phyloP scores from a whole-genome alignment of 2,888 invertebrate species.

The Chymomyza amoena region DNA sequence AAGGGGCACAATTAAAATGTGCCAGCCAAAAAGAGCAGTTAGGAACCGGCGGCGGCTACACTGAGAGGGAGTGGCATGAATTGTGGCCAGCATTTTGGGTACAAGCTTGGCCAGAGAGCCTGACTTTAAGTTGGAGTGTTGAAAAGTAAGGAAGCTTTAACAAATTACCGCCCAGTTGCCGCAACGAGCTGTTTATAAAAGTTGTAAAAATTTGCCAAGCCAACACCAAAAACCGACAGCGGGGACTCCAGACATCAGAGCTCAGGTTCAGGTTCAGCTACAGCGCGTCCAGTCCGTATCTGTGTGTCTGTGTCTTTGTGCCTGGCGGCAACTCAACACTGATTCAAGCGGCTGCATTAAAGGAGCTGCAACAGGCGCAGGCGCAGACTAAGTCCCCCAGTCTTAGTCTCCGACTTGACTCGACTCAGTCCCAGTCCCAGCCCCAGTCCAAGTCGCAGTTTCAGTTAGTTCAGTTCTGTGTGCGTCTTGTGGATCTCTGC shows the following conservation, averaged over 20 bases:
- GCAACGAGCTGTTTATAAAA: constrained; percentile 57
- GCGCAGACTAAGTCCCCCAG: not conserved
- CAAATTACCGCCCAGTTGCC: constrained; percentile 76
- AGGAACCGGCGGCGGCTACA: not conserved
- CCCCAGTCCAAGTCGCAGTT: not conserved
- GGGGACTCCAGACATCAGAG: not conserved
- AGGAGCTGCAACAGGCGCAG: constrained; percentile 39
- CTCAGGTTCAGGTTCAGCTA: not conserved
- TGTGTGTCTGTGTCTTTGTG: constrained; percentile 40
- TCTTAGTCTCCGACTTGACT: not conserved
- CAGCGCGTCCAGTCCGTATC: constrained; percentile 14
- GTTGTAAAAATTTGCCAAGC: constrained; percentile 67
- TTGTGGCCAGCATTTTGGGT: constrained; percentile 18
- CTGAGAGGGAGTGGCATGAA: not conserved
- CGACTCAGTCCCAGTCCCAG: not conserved
- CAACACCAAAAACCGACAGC: constrained; percentile 45
- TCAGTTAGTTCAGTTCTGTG: not conserved
- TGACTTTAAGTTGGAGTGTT: constrained; percentile 59
- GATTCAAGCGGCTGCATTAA: constrained; percentile 54
- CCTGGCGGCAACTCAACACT: constrained; percentile 48
- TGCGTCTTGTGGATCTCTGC: not conserved
- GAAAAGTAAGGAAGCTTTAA: constrained; percentile 78
- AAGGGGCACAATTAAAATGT: constrained; percentile 55
- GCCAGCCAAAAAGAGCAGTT: not conserved
- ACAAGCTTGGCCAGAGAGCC: not conserved